Conservation (phyloP, 1,140 invertebrate genomes). For the Hyles euphorbiae region DNA sequence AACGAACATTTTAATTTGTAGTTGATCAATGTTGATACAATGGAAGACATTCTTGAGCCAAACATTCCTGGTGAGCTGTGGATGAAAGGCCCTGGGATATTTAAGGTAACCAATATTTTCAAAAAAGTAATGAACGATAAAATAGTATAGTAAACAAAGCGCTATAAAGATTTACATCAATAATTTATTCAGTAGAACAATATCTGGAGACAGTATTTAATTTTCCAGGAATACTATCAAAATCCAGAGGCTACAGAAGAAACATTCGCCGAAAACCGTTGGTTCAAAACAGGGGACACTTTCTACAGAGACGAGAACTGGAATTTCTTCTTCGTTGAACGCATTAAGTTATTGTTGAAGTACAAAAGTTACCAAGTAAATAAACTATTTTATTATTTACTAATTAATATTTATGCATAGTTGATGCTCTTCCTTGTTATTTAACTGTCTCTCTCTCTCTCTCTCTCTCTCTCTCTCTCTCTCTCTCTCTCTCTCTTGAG, state of each 20-base stretch:
- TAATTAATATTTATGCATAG: too few species aligned
- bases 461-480: too few species aligned
- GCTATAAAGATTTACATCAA: too few species aligned
- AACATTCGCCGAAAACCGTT: slow-evolving; percentile 79
- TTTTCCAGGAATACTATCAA: slow-evolving; percentile 76
- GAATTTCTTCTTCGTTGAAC: slow-evolving; percentile 80
- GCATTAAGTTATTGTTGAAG: slow-evolving; percentile 84
- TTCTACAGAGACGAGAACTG: slow-evolving; percentile 80
- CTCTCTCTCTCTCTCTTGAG: too few species aligned
- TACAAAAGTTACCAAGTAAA: slow-evolving; percentile 81
- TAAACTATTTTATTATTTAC: not conserved
- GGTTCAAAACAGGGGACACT: slow-evolving; percentile 87
- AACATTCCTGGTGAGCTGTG: slow-evolving; percentile 46
- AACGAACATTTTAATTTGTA: slow-evolving; percentile 16
- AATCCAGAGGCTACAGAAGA: slow-evolving; percentile 78
- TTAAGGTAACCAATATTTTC: slow-evolving; percentile 31
- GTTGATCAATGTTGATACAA: slow-evolving; percentile 37
- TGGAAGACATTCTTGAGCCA: slow-evolving; percentile 40
- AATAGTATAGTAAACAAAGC: too few species aligned
- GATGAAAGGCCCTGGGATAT: slow-evolving; percentile 49
- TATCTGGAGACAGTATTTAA: not conserved
- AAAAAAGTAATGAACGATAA: not conserved
- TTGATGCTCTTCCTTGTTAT: too few species aligned
- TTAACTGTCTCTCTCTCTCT: too few species aligned
- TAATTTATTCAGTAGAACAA: too few species aligned